A percentile compares a stretch with the other conserved stretches of the same genome.
Conservation (phyloP, 2,888 invertebrate genomes). For the Epistrophella euchroma region DNA sequence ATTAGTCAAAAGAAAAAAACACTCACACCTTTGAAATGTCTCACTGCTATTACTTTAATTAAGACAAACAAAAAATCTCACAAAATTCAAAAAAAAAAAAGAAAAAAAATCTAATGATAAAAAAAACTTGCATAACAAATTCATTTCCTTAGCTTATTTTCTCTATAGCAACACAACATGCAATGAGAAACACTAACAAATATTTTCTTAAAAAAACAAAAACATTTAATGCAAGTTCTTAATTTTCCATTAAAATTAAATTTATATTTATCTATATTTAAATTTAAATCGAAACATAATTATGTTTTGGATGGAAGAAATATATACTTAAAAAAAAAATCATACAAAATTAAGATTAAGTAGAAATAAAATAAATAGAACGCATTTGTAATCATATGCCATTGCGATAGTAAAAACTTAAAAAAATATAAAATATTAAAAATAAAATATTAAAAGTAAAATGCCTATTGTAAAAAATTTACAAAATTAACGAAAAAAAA, state of each 20-base stretch:
- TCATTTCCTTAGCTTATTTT: constrained; percentile 80
- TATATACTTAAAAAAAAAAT: constrained; percentile 45
- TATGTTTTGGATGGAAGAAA: constrained; percentile 45
- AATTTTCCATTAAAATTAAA: constrained; percentile 51
- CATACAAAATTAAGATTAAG: constrained; percentile 76
- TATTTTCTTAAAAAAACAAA: constrained; percentile 69
- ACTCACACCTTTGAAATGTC: constrained; percentile 49
- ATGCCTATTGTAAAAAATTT: constrained; percentile 63
- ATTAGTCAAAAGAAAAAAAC: constrained; percentile 44
- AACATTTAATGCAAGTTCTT: constrained; percentile 56
- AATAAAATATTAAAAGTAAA: constrained; percentile 28
- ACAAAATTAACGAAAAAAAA: constrained; percentile 62
- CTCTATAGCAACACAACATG: constrained; percentile 76
- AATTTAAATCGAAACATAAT: constrained; percentile 76
- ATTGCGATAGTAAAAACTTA: constrained; percentile 51
- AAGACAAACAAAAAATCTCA: constrained; percentile 56
- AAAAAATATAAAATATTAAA: constrained; percentile 38
- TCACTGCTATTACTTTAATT: constrained; percentile 76
- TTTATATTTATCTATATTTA: constrained; percentile 66
- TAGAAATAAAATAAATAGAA: constrained; percentile 39
- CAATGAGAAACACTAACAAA: constrained; percentile 54
- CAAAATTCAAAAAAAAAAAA: constrained; percentile 76
- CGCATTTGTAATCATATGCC: constrained; percentile 62
- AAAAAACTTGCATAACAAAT: constrained; percentile 84
- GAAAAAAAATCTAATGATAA: constrained; percentile 51